Conservation (phyloP, 2,797 vertebrate genomes). For the Poeciliopsis turneri region DNA sequence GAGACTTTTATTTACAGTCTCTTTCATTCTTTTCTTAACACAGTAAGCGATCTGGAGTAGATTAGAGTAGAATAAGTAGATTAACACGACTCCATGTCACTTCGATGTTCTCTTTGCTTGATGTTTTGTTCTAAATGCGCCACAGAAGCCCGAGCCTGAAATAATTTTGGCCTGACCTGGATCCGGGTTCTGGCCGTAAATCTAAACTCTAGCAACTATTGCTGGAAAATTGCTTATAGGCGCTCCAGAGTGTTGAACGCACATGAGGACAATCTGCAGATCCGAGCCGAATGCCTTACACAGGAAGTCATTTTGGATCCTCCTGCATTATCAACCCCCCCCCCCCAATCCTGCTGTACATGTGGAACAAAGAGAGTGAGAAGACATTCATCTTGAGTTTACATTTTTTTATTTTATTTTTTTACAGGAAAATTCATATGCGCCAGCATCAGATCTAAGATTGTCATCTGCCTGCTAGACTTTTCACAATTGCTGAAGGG, state of each 20-base stretch:
- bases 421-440: constrained; percentile 17
- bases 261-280: neutral
- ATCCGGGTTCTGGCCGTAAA: no score
- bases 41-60: no score
- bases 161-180: no score
- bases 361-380: constrained; percentile 2
- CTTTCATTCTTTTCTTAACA: no score
- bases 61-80: no score
- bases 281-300: neutral
- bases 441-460: constrained; percentile 4
- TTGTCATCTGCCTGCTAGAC: constrained; percentile 26
- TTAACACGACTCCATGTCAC: no score
- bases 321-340: neutral
- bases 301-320: constrained; percentile 18
- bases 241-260: neutral
- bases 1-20: no score
- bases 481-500: constrained; percentile 22
- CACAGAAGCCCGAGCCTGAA: no score
- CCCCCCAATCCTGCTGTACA: neutral
- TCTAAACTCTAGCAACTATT: neutral
- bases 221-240: neutral
- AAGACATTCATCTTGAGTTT: constrained; percentile 27
- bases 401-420: neutral
- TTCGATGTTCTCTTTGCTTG: no score
- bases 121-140: no score